Evolutionary conservation across 2,888 invertebrate species (phyloP).

Genomic region (Cosmorhoe ocellata): DNA sequence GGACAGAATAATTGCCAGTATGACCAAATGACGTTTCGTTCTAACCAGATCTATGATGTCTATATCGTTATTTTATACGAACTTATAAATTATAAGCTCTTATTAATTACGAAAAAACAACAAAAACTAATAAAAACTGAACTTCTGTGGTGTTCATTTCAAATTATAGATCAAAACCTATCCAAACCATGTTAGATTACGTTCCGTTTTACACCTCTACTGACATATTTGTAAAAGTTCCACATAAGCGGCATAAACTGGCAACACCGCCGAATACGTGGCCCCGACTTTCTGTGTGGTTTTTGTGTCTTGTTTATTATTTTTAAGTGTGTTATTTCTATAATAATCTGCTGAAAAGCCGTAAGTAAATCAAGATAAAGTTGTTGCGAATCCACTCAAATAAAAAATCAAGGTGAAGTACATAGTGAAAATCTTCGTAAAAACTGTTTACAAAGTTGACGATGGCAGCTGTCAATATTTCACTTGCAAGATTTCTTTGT

Average conservation of each 20-base stretch:
- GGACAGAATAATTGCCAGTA: conserved; percentile 17
- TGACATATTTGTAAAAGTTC: conserved; percentile 70
- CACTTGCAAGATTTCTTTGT: conserved; percentile 42
- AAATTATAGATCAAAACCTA: too few relatives aligned
- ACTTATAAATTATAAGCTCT: too few relatives aligned
- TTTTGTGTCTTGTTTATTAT: conserved; percentile 74
- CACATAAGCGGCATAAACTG: conserved; percentile 74
- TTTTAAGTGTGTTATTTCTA: conserved; percentile 65
- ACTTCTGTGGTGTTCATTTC: too few relatives aligned
- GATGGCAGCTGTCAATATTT: conserved; percentile 36
- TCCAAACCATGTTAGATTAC: conserved; percentile 13
- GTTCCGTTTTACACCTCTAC: conserved; percentile 48
- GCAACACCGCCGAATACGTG: conserved; percentile 80
- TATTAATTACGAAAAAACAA: too few relatives aligned
- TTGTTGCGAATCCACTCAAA: conserved; percentile 17
- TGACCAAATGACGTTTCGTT: conserved; percentile 9
- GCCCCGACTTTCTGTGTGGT: conserved; percentile 68
- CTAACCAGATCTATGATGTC: not conserved
- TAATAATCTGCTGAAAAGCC: conserved; percentile 54
- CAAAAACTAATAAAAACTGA: too few relatives aligned
- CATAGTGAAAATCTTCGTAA: conserved; percentile 34
- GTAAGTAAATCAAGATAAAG: conserved; percentile 58
- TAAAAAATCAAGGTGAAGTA: conserved; percentile 30
- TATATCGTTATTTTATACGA: too few relatives aligned
- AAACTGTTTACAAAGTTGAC: conserved; percentile 33